phyloP scores from a whole-genome alignment of 2,113 vertebrate genomes.

The Manacus vitellinus region DNA sequence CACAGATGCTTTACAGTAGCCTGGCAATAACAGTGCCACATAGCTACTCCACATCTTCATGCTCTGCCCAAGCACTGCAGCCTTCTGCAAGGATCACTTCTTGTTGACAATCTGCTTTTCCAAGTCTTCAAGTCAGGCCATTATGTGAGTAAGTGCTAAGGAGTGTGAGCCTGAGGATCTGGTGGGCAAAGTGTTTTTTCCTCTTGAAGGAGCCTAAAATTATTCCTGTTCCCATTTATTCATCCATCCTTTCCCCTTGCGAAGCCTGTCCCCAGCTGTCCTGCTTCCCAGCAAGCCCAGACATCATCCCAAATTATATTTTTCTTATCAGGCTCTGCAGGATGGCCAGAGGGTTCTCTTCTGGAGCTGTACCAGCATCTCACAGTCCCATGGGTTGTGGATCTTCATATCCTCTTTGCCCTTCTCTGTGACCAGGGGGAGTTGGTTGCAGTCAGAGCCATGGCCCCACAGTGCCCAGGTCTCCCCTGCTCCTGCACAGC shows the following conservation, averaged over 20 bases:
- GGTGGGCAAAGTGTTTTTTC: background rate
- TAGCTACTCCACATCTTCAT: background rate
- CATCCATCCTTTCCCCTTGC: background rate
- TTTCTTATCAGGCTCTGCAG: background rate
- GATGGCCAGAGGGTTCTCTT: background rate
- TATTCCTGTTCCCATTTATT: background rate
- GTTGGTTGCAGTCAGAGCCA: conserved; percentile 26
- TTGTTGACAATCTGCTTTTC: background rate
- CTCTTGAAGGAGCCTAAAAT: background rate
- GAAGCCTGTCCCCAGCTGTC: background rate
- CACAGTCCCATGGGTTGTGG: background rate
- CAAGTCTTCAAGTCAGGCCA: background rate
- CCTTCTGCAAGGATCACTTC: conserved; percentile 61
- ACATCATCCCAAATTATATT: background rate
- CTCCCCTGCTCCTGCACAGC: background rate
- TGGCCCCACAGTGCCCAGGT: fast-evolving
- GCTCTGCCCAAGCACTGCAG: background rate
- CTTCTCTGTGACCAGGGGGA: background rate
- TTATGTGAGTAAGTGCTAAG: background rate
- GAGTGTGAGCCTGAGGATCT: background rate
- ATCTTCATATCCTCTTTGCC: background rate
- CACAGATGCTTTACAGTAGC: conserved; percentile 44
- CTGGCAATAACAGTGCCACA: background rate
- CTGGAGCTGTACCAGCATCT: background rate
- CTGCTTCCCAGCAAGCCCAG: background rate